These are phyloP conservation scores for Tupaia tana DNA, from an alignment of 2,113 vertebrate species.

Conservation along the genomic window DNA sequence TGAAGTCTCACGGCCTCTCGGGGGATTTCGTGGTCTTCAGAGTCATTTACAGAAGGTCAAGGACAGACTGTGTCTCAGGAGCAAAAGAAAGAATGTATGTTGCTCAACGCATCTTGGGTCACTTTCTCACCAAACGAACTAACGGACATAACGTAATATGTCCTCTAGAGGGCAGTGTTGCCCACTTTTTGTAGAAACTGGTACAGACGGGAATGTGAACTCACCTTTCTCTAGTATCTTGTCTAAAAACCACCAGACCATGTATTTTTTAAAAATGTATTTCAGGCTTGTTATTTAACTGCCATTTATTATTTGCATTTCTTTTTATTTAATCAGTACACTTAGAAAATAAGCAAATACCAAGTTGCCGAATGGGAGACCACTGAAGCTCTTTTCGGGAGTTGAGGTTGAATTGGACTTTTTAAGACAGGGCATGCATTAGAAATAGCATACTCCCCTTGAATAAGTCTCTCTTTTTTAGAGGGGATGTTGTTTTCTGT, in stretches of 20 bases:
- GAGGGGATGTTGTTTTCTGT: background rate
- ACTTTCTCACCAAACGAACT: background rate
- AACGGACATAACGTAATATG: conserved; percentile 23
- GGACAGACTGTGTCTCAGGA: background rate
- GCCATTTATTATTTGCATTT: conserved; percentile 64
- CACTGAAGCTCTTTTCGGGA: background rate
- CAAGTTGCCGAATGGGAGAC: conserved; percentile 26
- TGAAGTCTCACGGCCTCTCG: background rate
- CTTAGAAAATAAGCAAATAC: conserved; percentile 57
- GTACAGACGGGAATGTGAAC: conserved; percentile 69
- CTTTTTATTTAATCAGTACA: conserved; percentile 71
- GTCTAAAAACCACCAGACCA: conserved; percentile 11
- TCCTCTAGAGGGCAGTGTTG: conserved; percentile 64
- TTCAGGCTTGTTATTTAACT: conserved; percentile 74
- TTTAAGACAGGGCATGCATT: background rate
- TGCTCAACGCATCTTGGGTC: background rate
- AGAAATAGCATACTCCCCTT: background rate
- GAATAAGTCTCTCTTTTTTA: background rate
- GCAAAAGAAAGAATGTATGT: background rate
- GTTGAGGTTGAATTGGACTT: conserved; percentile 25
- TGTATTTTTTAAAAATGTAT: conserved; percentile 69
- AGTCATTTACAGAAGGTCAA: background rate
- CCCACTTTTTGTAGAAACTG: conserved; percentile 51
- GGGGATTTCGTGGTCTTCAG: background rate
- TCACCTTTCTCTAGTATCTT: background rate